Conservation (phyloP, 1,140 invertebrate genomes). For the Aphelenchoides fujianensis region DNA sequence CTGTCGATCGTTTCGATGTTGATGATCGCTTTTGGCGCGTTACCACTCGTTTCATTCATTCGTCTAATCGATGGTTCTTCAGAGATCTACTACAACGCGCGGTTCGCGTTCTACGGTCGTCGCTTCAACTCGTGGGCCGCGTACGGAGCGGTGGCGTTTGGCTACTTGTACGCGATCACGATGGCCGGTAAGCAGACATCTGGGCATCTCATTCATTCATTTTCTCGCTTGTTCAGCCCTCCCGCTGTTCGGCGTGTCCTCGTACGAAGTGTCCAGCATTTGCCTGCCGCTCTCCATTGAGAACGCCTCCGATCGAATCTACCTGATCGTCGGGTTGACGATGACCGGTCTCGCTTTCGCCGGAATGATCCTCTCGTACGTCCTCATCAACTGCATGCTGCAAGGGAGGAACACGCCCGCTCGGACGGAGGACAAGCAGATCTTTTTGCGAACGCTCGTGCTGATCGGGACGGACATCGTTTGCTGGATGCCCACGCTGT, state of each 20-base stretch:
- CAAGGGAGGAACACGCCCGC: conserved; percentile 24
- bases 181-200: conserved; percentile 75
- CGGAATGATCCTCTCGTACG: conserved; percentile 52
- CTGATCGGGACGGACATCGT: conserved; percentile 94
- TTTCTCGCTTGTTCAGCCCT: too few species aligned
- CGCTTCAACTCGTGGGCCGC: conserved; percentile 71
- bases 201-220: too few species aligned
- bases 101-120: conserved; percentile 66
- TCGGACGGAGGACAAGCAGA: conserved; percentile 77
- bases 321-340: conserved; percentile 50
- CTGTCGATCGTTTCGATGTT: conserved; percentile 90
- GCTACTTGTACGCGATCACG: conserved; percentile 83
- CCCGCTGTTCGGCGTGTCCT: conserved; percentile 83
- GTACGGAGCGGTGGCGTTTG: conserved; percentile 79
- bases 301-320: conserved; percentile 42
- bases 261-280: conserved; percentile 71
- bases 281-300: conserved; percentile 65
- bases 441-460: conserved; percentile 92
- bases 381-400: conserved; percentile 55
- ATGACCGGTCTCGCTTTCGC: conserved; percentile 52
- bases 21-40: conserved; percentile 90
- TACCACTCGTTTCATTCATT: too few species aligned
- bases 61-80: too few species aligned
- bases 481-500: conserved; percentile 95
- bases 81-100: conserved; percentile 68